These are phyloP conservation scores for Sebastes hubbsi DNA, from an alignment of 2,797 vertebrate species.

Conservation along the genomic window DNA sequence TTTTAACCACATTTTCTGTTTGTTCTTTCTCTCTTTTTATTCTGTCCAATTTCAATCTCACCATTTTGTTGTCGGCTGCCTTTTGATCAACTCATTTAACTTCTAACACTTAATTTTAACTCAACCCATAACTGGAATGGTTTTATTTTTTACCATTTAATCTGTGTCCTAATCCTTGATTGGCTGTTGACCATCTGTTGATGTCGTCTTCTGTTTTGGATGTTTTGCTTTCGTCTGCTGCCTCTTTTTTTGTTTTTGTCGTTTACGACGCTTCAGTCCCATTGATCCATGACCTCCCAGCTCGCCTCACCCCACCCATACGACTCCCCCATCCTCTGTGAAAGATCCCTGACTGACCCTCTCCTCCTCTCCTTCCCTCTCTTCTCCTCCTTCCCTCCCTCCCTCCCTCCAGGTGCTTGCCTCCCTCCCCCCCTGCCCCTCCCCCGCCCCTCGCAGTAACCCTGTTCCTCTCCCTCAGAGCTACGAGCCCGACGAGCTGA, in stretches of 20 bases:
- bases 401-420: conserved; percentile 74
- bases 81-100: conserved; percentile 48
- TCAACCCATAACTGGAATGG: conserved; percentile 61
- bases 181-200: conserved; percentile 38
- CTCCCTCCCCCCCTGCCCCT: conserved; percentile 64
- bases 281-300: conserved; percentile 50
- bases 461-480: conserved; percentile 87
- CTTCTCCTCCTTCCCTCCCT: conserved; percentile 17
- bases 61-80: conserved; percentile 55
- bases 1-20: conserved; percentile 78
- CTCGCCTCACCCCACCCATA: conserved; percentile 63
- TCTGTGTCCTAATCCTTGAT: conserved; percentile 7
- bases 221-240: conserved; percentile 47
- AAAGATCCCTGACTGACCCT: conserved; percentile 75
- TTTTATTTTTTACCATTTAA: conserved; percentile 25
- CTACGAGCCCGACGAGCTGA: conserved; percentile 97
- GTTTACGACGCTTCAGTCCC: conserved; percentile 48
- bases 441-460: conserved; percentile 76
- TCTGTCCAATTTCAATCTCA: conserved; percentile 72
- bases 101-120: conserved; percentile 35
- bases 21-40: conserved; percentile 78
- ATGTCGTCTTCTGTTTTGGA: conserved; percentile 20
- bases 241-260: conserved; percentile 5
- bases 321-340: conserved; percentile 48
- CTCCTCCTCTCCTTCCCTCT: conserved; percentile 53